Conservation (phyloP, 2,888 invertebrate genomes). For the Lithophane socia region DNA sequence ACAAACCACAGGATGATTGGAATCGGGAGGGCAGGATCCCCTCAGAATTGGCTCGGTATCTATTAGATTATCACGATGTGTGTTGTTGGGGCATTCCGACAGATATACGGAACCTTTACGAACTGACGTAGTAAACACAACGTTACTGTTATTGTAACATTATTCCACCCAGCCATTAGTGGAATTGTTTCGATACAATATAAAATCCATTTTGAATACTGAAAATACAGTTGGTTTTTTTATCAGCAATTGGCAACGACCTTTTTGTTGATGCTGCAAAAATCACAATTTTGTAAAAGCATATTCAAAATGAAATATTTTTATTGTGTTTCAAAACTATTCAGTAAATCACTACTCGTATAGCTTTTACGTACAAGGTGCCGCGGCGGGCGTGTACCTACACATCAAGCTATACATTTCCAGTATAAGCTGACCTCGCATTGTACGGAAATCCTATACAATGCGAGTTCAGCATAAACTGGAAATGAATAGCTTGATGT, state of each 20-base stretch:
- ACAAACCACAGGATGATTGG: slow-evolving; percentile 57
- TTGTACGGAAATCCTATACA: too few relatives aligned
- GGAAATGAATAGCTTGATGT: too few relatives aligned
- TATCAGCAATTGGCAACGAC: background rate
- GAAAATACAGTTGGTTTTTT: slow-evolving; percentile 16
- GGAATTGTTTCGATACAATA: background rate
- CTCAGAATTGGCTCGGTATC: slow-evolving; percentile 39
- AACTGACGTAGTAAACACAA: slow-evolving; percentile 19
- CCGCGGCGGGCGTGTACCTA: too few relatives aligned
- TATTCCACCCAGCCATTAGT: background rate
- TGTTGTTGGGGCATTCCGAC: slow-evolving; percentile 31
- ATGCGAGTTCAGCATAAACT: too few relatives aligned
- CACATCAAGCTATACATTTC: too few relatives aligned
- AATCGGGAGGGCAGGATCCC: slow-evolving; percentile 17
- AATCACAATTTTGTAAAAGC: slow-evolving; percentile 14
- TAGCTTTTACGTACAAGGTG: too few relatives aligned
- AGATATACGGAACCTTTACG: slow-evolving; percentile 11
- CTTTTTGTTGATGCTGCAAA: slow-evolving; percentile 1
- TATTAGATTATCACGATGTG: slow-evolving; percentile 55
- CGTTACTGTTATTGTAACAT: slow-evolving; percentile 9
- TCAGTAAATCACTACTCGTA: background rate
- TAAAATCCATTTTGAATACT: slow-evolving; percentile 17
- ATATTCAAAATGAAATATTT: slow-evolving; percentile 5
- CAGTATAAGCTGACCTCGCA: too few relatives aligned
- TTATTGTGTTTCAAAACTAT: background rate